Evolutionary conservation across 2,113 vertebrate species (phyloP).

Genomic region (Pachypanchax playfairii): DNA sequence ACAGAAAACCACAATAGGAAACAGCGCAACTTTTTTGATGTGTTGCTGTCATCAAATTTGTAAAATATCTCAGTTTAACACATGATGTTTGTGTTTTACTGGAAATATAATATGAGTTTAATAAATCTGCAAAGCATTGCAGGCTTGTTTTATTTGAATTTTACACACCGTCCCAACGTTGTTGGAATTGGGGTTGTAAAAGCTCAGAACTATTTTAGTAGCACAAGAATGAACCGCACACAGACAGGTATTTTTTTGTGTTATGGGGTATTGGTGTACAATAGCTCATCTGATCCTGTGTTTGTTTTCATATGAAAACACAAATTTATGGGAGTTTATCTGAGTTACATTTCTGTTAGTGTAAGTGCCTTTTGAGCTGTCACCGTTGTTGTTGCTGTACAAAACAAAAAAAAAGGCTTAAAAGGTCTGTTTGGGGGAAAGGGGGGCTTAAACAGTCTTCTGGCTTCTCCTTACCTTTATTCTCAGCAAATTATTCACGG

Average conservation of each 20-base stretch:
- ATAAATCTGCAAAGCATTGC: too few relatives aligned
- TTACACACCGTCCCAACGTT: background rate
- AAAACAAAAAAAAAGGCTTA: constrained; percentile 43
- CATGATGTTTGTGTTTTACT: too few relatives aligned
- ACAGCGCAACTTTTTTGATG: too few relatives aligned
- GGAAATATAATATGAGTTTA: too few relatives aligned
- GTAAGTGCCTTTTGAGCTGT: constrained; percentile 31
- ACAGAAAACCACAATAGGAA: too few relatives aligned
- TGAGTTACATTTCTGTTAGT: constrained; percentile 16
- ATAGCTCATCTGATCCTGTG: background rate
- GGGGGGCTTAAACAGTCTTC: constrained; percentile 53
- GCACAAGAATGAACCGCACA: background rate
- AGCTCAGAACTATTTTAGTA: background rate
- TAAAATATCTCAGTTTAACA: too few relatives aligned
- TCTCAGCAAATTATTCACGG: constrained; percentile 69
- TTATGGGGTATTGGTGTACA: background rate
- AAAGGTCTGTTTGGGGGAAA: constrained; percentile 21
- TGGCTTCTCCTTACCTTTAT: constrained; percentile 59
- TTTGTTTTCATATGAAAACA: constrained; percentile 28
- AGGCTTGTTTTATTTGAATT: too few relatives aligned
- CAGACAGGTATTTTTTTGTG: background rate
- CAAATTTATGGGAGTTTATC: constrained; percentile 26
- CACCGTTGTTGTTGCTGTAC: constrained; percentile 45
- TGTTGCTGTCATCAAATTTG: too few relatives aligned
- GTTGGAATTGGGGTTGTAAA: too few relatives aligned